Percentiles rank a stretch among this genome's conserved stretches.
phyloP scores from a whole-genome alignment of 2,113 vertebrate genomes.

The Toxostoma redivivum region DNA sequence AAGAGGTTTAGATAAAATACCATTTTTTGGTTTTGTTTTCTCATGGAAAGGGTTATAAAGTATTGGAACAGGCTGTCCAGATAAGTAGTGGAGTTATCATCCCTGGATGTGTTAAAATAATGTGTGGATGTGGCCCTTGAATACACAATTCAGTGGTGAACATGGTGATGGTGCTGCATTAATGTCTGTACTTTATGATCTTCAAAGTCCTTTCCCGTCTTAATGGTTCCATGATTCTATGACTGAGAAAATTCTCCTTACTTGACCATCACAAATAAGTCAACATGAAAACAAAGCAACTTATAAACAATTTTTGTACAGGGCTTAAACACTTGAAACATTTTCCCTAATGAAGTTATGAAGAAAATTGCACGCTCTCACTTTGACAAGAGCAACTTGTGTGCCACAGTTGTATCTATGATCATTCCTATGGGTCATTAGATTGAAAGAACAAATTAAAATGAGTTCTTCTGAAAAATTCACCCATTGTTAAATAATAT shows the following conservation, averaged over 20 bases:
- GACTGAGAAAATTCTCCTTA: not conserved
- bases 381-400: not conserved
- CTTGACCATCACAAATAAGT: not conserved
- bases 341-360: not conserved
- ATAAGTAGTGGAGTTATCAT: not conserved
- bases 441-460: slow-evolving; percentile 45
- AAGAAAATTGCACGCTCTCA: not conserved
- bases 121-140: not conserved
- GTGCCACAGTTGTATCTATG: not conserved
- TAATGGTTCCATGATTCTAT: not conserved
- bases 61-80: not conserved
- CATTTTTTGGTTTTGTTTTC: not conserved
- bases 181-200: not conserved
- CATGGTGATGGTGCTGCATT: not conserved
- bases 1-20: not conserved
- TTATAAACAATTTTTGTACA: not conserved
- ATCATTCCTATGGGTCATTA: slow-evolving; percentile 31
- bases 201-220: not conserved
- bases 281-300: not conserved
- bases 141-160: too few species aligned
- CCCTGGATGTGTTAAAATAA: not conserved
- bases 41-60: not conserved
- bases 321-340: not conserved
- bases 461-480: slow-evolving; percentile 34
- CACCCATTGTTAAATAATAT: slow-evolving; percentile 47